Conservation (phyloP, 1,140 invertebrate species). For the Maniola jurtina region DNA sequence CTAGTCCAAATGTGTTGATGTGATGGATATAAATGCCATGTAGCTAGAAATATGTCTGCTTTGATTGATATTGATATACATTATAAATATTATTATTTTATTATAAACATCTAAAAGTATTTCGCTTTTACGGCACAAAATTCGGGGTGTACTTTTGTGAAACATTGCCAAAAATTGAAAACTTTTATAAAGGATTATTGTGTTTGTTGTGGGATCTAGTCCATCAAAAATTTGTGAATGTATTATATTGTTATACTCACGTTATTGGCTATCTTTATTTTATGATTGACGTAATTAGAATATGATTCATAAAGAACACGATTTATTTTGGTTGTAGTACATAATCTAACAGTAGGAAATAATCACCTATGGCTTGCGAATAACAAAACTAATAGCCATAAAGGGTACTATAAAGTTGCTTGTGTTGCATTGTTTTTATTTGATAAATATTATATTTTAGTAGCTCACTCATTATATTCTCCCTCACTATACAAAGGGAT, state of each 20-base stretch:
- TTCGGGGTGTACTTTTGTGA: conserved; percentile 39
- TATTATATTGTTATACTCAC: conserved; percentile 57
- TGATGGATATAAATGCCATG: conserved; percentile 72
- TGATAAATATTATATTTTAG: conserved; percentile 49
- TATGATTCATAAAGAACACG: conserved; percentile 42
- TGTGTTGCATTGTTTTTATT: conserved; percentile 73
- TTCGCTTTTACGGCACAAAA: conserved; percentile 46
- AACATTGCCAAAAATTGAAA: conserved; percentile 67
- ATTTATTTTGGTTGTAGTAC: conserved; percentile 56
- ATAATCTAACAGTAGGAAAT: conserved; percentile 73
- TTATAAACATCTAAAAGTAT: conserved; percentile 38
- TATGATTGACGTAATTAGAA: conserved; percentile 47
- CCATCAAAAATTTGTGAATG: conserved; percentile 68
- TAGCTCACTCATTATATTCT: conserved; percentile 31
- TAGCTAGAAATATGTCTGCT: conserved; percentile 61
- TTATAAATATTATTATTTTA: conserved; percentile 31
- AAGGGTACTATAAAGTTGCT: conserved; percentile 70
- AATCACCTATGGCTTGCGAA: conserved; percentile 74
- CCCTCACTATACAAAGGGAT: conserved; percentile 41
- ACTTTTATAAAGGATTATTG: conserved; percentile 49
- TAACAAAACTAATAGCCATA: conserved; percentile 76
- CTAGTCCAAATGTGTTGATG: conserved; percentile 76
- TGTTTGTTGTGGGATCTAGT: conserved; percentile 74
- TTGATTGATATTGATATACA: conserved; percentile 41
- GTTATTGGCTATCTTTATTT: conserved; percentile 56